Evolutionary conservation across 2,797 vertebrate genomes (phyloP).

Genomic region (Sparidentex hasta): DNA sequence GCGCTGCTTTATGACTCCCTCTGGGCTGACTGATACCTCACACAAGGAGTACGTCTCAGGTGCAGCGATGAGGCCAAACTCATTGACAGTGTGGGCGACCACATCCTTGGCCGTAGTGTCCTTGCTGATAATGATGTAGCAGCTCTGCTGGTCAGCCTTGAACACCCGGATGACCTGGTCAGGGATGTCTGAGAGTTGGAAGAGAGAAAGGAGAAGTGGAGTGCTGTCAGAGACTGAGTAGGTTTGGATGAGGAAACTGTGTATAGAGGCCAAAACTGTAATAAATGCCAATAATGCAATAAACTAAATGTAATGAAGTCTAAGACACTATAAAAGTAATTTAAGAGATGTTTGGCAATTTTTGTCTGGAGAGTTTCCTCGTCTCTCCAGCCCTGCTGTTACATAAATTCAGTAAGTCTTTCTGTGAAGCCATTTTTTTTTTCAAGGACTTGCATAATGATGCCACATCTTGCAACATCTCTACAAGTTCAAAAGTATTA

Average conservation of each 20-base stretch:
- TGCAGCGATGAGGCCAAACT: constrained; percentile 90
- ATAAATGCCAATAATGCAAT: constrained; percentile 4
- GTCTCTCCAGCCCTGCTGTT: not conserved
- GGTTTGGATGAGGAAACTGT: not conserved
- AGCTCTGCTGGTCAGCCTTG: constrained; percentile 97
- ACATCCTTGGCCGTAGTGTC: constrained; percentile 98
- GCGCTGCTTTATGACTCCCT: constrained; percentile 96
- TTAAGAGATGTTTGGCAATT: not conserved
- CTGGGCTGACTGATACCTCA: constrained; percentile 94
- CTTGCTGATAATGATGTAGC: constrained; percentile 98
- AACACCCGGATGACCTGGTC: constrained; percentile 98
- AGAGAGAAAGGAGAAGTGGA: constrained; percentile 8
- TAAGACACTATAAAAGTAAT: not conserved
- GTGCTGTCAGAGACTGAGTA: not conserved
- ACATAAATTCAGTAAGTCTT: not conserved
- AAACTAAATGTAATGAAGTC: constrained; percentile 7
- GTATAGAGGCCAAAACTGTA: not conserved
- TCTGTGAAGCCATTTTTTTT: not conserved
- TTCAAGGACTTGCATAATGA: not conserved
- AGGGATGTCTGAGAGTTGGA: constrained; percentile 88
- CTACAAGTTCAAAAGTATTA: not conserved
- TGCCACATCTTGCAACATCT: not conserved
- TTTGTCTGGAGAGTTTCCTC: not conserved
- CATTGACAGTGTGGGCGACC: constrained; percentile 91
- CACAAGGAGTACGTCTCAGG: constrained; percentile 94